Base-by-base conservation (phyloP, 2,888 invertebrate species). In the Orchesella flavescens region DNA sequence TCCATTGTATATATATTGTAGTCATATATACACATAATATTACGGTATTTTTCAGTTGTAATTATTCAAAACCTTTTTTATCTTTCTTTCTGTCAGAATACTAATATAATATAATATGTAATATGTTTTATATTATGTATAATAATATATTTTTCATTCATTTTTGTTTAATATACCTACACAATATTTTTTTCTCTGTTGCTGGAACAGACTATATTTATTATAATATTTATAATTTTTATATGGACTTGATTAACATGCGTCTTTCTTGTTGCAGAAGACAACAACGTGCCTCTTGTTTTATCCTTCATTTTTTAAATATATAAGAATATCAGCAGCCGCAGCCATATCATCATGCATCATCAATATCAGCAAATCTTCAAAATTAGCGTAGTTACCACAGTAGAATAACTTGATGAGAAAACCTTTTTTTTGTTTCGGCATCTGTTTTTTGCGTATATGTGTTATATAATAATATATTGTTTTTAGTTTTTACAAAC, bases 171-270 rank as follows among this genome's bases (percentile, higher is more conserved):
- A 68, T 76, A 57, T 49, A 49, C 74, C 68, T 74, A 68, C 34
- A 34, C 68, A 53, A 21, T 74, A 71, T 43, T 49, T 71, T 13
- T 43, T 49, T 71, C 4, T 81, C 80, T 61, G 65, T 79, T 57
- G 44, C 66, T 79, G 66, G 72, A 72, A 72, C 79, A 72, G 65
- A 65, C 72, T 79, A 79, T 72, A 59, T n/a, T n/a, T n/a, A n/a
- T n/a, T n/a, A 34, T 34, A 34, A 65, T 75, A 63, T 21, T 19
- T 57, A 77, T 68, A 59, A 34, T 68, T 69, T 61, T 23, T 73
- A 49, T 85, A 85, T 85, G 85, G 85, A 85, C 85, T 85, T 85
- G 83, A 83, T 85, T 81, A 83, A 80, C 85, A 83, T 85, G 85
- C 85, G 85, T 85, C 85, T 85, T 85, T 85, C 85, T 85, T 85